Evolutionary conservation across 2,113 vertebrate genomes (phyloP).

Genomic region (Myrmecophaga tridactyla): DNA sequence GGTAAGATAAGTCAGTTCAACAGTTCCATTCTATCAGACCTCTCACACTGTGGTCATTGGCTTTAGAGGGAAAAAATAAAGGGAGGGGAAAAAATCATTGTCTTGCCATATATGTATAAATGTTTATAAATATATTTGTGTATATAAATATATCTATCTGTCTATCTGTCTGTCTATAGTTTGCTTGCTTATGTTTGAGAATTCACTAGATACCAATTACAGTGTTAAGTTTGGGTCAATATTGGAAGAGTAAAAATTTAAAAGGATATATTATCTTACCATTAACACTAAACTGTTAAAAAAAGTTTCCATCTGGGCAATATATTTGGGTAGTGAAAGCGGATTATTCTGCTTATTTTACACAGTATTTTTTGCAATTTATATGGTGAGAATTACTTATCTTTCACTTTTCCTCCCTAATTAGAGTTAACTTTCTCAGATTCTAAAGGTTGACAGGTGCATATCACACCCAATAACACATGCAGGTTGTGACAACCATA

Average conservation of each 20-base stretch:
- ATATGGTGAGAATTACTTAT: no score
- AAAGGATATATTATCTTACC: background rate
- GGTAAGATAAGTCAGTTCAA: background rate
- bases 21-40: background rate
- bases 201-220: background rate
- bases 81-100: background rate
- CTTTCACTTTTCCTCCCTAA: background rate
- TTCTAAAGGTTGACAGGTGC: background rate
- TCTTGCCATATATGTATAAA: background rate
- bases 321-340: background rate
- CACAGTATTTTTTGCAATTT: background rate
- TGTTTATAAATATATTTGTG: rapidly evolving
- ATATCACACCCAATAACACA: background rate
- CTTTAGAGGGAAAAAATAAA: background rate
- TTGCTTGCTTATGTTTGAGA: background rate
- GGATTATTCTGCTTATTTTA: background rate
- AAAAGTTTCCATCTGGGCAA: background rate
- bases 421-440: background rate
- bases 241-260: background rate
- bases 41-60: background rate
- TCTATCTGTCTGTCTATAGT: no score
- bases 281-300: background rate
- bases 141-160: no score
- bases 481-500: background rate
- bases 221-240: background rate